Evolutionary conservation across 2,888 invertebrate genomes (phyloP).

Genomic region (Polyommatus iphigenia): DNA sequence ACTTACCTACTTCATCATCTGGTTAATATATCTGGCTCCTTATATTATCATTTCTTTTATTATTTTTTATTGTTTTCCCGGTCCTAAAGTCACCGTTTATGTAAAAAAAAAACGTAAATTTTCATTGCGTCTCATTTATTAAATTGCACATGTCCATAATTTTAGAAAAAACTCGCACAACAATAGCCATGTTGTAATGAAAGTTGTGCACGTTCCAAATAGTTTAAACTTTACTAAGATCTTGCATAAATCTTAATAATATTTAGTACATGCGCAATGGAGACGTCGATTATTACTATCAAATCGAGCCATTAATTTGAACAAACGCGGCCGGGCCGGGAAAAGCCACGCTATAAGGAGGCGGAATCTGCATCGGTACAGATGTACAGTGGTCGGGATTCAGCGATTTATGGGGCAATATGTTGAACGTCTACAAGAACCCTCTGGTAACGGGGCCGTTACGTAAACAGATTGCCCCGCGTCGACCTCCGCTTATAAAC

Average conservation of each 20-base stretch:
- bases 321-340: conserved; percentile 2
- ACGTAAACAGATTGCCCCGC: conserved; percentile 79
- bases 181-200: too few species aligned
- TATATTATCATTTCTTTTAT: too few species aligned
- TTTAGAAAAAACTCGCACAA: too few species aligned
- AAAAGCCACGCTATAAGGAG: conserved; percentile 61
- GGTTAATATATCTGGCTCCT: too few species aligned
- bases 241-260: too few species aligned
- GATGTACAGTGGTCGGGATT: conserved; percentile 73
- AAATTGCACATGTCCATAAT: background rate
- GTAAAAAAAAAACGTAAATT: too few species aligned
- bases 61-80: too few species aligned
- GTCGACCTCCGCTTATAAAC: conserved; percentile 43
- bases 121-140: background rate
- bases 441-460: conserved; percentile 79
- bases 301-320: background rate
- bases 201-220: too few species aligned
- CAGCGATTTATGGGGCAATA: conserved; percentile 80
- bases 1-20: too few species aligned
- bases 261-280: background rate
- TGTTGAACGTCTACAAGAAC: conserved; percentile 79
- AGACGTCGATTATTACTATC: background rate
- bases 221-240: too few species aligned
- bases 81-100: too few species aligned
- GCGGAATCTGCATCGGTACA: conserved; percentile 72